These are phyloP conservation scores for Aurelia sp. DNA, from an alignment of 30 jellyfish, hydroid and myxozoan genomes.

Conservation along the genomic window DNA sequence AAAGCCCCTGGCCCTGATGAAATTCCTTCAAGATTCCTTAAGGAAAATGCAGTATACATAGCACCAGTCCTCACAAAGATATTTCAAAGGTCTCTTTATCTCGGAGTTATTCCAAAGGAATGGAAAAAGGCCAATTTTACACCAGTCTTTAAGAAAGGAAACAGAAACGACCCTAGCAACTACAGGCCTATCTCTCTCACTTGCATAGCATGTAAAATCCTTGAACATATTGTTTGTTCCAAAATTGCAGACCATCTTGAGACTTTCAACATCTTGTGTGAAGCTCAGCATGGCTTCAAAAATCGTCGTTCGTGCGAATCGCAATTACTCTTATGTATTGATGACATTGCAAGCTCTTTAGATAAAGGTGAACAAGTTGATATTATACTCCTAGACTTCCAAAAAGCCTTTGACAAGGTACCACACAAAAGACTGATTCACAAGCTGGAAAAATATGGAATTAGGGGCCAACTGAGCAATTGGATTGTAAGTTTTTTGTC, in stretches of 20 bases:
- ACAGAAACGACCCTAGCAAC: constrained; percentile 42
- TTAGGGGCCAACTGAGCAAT: too few relatives aligned
- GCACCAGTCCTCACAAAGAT: constrained; percentile 37
- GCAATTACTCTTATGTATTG: too few relatives aligned
- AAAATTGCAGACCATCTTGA: constrained; percentile 23
- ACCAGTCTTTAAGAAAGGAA: constrained; percentile 37
- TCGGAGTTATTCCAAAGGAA: constrained; percentile 12
- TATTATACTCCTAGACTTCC: too few relatives aligned
- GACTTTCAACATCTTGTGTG: background rate
- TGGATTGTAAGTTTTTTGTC: too few relatives aligned
- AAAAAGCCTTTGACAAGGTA: too few relatives aligned
- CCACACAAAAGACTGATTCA: too few relatives aligned
- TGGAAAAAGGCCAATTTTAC: constrained; percentile 42
- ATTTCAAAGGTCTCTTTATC: constrained; percentile 15
- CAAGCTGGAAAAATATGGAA: too few relatives aligned
- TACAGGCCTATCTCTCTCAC: constrained; percentile 56
- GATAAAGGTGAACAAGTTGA: too few relatives aligned
- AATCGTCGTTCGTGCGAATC: too few relatives aligned
- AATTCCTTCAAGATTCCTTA: constrained; percentile 8
- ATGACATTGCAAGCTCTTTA: too few relatives aligned
- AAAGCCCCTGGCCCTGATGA: constrained; percentile 23
- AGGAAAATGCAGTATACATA: constrained; percentile 3
- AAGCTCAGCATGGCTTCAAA: too few relatives aligned
- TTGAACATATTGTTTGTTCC: constrained; percentile 44
- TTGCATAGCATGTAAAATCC: constrained; percentile 35